Evolutionary conservation across 2,113 vertebrate genomes (phyloP).

Genomic region (Lethenteron reissneri): DNA sequence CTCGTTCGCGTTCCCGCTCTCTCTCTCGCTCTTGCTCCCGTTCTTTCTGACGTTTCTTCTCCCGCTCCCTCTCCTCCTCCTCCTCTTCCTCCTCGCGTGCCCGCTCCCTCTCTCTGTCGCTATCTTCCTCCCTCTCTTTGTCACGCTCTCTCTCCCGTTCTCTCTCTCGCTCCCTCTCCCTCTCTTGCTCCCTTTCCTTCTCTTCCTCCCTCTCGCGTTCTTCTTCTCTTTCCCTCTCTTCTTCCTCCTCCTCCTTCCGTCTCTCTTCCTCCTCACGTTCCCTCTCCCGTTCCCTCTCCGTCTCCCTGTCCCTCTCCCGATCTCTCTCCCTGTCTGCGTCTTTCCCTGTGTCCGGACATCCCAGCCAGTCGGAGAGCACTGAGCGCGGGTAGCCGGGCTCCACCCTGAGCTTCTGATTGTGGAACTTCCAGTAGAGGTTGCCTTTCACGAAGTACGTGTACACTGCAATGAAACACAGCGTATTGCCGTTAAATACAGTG

Average conservation of each 20-base stretch:
- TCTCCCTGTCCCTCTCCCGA: not conserved
- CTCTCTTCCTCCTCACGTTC: too few relatives aligned
- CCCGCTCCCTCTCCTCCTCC: too few relatives aligned
- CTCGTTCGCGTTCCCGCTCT: too few relatives aligned
- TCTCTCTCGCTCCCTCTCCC: slow-evolving; percentile 16
- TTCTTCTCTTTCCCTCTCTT: slow-evolving; percentile 5
- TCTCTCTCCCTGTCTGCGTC: not conserved
- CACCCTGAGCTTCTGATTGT: slow-evolving; percentile 74
- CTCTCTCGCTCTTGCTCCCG: too few relatives aligned
- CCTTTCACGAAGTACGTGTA: slow-evolving; percentile 90
- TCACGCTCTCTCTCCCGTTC: slow-evolving; percentile 15
- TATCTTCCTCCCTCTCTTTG: too few relatives aligned
- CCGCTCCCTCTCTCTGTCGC: too few relatives aligned
- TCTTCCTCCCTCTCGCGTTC: slow-evolving; percentile 6
- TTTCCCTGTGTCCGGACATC: slow-evolving; percentile 27
- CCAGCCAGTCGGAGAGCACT: slow-evolving; percentile 83
- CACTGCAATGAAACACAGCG: slow-evolving; percentile 21
- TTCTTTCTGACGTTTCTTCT: too few relatives aligned
- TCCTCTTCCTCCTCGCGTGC: too few relatives aligned
- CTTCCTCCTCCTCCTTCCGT: slow-evolving; percentile 4
- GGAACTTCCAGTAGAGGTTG: slow-evolving; percentile 88
- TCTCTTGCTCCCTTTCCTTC: slow-evolving; percentile 17
- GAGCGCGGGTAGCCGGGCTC: slow-evolving; percentile 89
- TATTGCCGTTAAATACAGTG: not conserved
- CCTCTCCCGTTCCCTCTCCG: too few relatives aligned